phyloP scores from a whole-genome alignment of 2,797 vertebrate species.

The Betta splendens region DNA sequence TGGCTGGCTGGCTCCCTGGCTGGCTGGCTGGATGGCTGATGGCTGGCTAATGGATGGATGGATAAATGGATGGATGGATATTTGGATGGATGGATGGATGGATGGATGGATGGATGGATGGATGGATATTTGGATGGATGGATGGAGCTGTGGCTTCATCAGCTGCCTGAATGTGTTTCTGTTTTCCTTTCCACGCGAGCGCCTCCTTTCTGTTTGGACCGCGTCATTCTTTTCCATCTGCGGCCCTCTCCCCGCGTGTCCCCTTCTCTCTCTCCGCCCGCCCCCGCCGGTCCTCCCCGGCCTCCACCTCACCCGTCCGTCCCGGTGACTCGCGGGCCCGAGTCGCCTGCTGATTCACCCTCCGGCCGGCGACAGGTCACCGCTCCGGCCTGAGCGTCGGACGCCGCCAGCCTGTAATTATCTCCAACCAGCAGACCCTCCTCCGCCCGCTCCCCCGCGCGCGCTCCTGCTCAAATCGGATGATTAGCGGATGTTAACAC shows the following conservation, averaged over 20 bases:
- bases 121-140: no score
- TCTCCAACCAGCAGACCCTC: conserved; percentile 49
- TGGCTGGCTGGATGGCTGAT: no score
- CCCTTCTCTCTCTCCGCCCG: conserved; percentile 26
- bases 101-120: no score
- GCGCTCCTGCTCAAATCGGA: conserved; percentile 64
- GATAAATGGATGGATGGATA: no score
- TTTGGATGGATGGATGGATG: no score
- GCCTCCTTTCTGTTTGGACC: conserved; percentile 32
- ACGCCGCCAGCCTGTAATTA: conserved; percentile 68
- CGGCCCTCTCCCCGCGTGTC: conserved; percentile 26
- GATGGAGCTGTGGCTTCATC: no score
- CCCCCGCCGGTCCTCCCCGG: no score
- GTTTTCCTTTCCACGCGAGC: conserved; percentile 37
- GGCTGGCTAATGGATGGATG: no score
- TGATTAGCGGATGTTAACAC: conserved; percentile 74
- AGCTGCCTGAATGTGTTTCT: conserved; percentile 1
- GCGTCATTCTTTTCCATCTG: conserved; percentile 58
- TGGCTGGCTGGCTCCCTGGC: no score
- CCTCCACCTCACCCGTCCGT: no score
- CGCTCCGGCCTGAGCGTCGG: conserved; percentile 44
- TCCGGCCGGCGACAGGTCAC: conserved; percentile 58
- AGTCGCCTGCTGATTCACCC: conserved; percentile 50
- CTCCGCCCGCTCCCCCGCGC: conserved; percentile 33
- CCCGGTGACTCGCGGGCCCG: conserved; percentile 14